These are phyloP conservation scores for Dysdera silvatica DNA, from an alignment of 1,140 invertebrate species.

Conservation along the genomic window DNA sequence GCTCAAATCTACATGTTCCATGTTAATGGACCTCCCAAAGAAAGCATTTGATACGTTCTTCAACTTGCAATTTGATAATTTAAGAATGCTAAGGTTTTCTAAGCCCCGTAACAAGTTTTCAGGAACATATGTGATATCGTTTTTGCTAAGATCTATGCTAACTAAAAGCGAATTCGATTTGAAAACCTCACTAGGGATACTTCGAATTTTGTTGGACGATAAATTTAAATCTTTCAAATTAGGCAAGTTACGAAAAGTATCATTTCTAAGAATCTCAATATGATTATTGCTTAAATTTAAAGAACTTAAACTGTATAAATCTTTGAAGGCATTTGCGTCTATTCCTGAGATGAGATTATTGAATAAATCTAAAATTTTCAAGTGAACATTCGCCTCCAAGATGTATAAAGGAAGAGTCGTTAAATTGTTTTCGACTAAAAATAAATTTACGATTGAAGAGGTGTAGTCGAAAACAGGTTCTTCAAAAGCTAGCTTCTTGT, in stretches of 20 bases:
- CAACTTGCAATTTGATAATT: neutral
- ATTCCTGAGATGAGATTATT: too few species aligned
- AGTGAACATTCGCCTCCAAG: too few species aligned
- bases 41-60: neutral
- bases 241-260: neutral
- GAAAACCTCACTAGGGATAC: neutral
- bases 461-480: too few species aligned
- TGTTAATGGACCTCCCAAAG: too few species aligned
- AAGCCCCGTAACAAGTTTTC: neutral
- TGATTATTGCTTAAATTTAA: conserved; percentile 12
- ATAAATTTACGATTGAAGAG: too few species aligned
- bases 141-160: conserved; percentile 1
- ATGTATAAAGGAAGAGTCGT: too few species aligned
- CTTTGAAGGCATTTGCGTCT: too few species aligned
- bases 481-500: too few species aligned
- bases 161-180: neutral
- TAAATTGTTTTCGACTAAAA: too few species aligned
- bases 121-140: neutral
- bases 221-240: conserved; percentile 4
- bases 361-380: too few species aligned
- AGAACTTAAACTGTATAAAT: neutral
- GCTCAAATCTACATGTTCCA: too few species aligned
- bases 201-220: conserved; percentile 1
- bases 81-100: neutral
- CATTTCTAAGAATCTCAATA: neutral